Percentiles rank a stretch among this genome's conserved stretches.
These are phyloP conservation scores for Pachycephala philippinensis DNA, from an alignment of 2,113 vertebrate genomes.

Conservation along the genomic window DNA sequence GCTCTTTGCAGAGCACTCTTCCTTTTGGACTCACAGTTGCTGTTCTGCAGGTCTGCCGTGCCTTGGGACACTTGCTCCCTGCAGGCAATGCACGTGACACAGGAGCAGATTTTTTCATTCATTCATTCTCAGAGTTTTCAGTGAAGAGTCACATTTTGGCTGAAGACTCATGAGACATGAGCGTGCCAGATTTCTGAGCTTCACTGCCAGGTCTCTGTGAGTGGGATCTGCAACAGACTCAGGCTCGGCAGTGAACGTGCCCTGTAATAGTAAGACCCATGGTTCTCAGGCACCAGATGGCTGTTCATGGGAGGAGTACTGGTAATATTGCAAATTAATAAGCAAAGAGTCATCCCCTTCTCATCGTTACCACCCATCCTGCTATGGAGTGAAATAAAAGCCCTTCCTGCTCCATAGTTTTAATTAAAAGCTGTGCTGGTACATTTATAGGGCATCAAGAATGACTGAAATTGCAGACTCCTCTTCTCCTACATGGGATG, in stretches of 20 bases:
- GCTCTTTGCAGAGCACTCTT: neutral
- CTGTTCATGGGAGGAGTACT: neutral
- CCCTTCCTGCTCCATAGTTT: neutral
- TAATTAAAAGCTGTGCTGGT: neutral
- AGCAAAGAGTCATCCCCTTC: neutral
- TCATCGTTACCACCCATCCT: neutral
- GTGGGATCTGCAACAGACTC: neutral
- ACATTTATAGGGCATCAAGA: neutral
- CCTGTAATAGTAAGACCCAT: neutral
- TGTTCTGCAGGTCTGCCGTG: neutral
- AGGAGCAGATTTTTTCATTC: neutral
- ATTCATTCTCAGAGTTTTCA: neutral
- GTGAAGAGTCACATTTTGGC: neutral
- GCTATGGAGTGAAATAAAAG: neutral
- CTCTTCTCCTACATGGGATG: neutral
- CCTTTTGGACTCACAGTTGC: neutral
- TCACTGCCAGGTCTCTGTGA: neutral
- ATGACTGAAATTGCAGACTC: neutral
- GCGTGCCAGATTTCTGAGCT: neutral
- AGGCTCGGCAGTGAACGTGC: accelerated
- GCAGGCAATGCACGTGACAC: accelerated
- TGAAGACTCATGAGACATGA: neutral
- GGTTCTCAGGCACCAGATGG: neutral
- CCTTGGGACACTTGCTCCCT: neutral
- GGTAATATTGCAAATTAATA: neutral